phyloP scores from a whole-genome alignment of 2,888 invertebrate species.

The Antheraea assamensis region DNA sequence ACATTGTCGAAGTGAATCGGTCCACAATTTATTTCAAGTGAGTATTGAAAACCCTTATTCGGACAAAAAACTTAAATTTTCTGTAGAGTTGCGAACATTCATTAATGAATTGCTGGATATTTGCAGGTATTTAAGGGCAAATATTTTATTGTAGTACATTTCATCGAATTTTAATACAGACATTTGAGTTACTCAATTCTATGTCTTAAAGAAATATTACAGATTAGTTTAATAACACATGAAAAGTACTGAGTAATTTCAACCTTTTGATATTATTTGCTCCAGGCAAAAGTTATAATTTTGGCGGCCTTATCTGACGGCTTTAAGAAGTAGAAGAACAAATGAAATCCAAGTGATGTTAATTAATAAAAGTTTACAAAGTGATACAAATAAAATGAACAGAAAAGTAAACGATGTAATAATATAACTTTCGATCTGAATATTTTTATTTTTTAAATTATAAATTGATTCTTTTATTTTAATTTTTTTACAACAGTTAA shows the following conservation, averaged over 20 bases:
- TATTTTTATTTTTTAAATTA: too few relatives aligned
- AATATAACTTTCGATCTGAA: too few relatives aligned
- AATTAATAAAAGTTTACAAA: too few relatives aligned
- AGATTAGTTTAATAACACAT: neutral
- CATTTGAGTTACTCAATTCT: neutral
- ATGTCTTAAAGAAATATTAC: neutral
- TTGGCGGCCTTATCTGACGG: too few relatives aligned
- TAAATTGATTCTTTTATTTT: too few relatives aligned
- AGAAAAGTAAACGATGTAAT: too few relatives aligned
- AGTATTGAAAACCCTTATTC: conserved; percentile 23
- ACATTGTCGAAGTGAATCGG: conserved; percentile 52
- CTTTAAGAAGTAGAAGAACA: too few relatives aligned
- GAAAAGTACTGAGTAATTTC: neutral
- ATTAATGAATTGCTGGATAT: neutral
- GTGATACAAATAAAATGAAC: too few relatives aligned
- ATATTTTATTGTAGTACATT: neutral
- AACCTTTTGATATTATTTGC: too few relatives aligned
- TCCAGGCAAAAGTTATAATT: too few relatives aligned
- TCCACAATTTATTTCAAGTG: conserved; percentile 43
- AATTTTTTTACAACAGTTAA: too few relatives aligned
- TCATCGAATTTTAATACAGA: neutral
- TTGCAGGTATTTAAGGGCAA: neutral
- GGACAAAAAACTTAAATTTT: neutral
- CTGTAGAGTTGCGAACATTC: neutral
- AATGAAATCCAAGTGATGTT: too few relatives aligned